Evolutionary conservation across 2,888 invertebrate genomes (phyloP).

Genomic region (Pristionchus exspectatus): DNA sequence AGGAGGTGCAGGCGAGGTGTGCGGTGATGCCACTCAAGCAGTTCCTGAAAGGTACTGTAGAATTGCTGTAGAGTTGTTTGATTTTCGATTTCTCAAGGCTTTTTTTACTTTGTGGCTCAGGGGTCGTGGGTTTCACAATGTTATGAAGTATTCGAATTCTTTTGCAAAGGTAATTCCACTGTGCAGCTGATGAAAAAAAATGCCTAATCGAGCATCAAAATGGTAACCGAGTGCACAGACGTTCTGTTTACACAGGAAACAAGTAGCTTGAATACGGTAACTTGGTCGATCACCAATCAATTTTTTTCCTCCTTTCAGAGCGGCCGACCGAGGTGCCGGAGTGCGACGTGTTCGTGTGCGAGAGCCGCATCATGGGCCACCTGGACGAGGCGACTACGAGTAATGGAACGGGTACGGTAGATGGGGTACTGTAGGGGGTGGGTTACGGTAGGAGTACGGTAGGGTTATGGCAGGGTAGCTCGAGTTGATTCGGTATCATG

Average conservation of each 20-base stretch:
- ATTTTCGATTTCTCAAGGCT: too few relatives aligned
- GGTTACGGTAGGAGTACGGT: not conserved
- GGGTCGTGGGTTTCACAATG: too few relatives aligned
- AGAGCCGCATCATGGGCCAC: conserved; percentile 69
- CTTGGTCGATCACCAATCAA: not conserved
- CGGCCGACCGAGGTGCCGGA: conserved; percentile 95
- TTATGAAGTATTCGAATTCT: too few relatives aligned
- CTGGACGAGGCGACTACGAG: conserved; percentile 10
- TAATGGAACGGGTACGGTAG: conserved; percentile 6
- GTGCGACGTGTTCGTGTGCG: conserved; percentile 88
- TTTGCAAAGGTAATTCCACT: too few relatives aligned
- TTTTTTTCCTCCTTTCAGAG: conserved; percentile 82
- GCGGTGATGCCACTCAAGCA: conserved; percentile 92
- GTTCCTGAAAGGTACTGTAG: conserved; percentile 80
- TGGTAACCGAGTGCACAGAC: not conserved
- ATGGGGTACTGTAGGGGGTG: not conserved
- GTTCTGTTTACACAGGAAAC: not conserved
- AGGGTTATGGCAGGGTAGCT: too few relatives aligned
- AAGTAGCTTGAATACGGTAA: not conserved
- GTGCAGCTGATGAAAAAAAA: too few relatives aligned
- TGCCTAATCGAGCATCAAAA: too few relatives aligned
- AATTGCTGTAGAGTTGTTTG: too few relatives aligned
- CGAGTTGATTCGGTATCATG: conserved; percentile 55
- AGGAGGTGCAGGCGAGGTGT: conserved; percentile 93
- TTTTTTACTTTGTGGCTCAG: too few relatives aligned